phyloP scores from a whole-genome alignment of 2,113 vertebrate species.

The Corydoras maculifer region DNA sequence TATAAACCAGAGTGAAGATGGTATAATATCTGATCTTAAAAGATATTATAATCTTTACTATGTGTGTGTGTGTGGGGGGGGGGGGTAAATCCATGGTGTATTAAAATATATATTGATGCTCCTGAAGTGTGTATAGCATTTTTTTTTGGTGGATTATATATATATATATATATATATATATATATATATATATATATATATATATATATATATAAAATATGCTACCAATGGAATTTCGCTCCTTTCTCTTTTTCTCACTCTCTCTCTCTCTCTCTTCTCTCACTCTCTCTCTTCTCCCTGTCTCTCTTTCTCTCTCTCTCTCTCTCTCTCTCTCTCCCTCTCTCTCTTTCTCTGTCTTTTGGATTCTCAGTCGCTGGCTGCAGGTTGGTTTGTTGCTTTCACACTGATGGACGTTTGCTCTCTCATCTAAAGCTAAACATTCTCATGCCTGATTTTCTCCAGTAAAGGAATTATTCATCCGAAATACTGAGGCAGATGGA shows the following conservation, averaged over 20 bases:
- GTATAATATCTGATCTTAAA: no score
- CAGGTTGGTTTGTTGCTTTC: not conserved
- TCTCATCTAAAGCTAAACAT: not conserved
- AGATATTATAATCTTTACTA: no score
- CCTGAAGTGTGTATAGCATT: no score
- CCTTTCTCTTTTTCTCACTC: not conserved
- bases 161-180: no score
- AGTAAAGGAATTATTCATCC: not conserved
- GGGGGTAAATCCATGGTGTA: no score
- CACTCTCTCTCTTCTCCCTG: conserved; percentile 2
- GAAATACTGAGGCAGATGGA: not conserved
- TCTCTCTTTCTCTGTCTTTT: conserved; percentile 19
- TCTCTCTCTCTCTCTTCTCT: conserved; percentile 9
- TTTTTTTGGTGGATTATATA: no score
- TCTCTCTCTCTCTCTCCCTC: conserved; percentile 39
- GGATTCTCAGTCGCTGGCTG: not conserved
- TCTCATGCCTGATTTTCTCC: not conserved
- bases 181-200: no score
- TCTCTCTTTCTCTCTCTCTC: not conserved
- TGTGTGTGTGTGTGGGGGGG: no score
- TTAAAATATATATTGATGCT: no score
- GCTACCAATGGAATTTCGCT: not conserved
- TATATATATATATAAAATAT: not conserved
- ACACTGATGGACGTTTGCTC: conserved; percentile 3
- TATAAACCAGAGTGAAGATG: no score